These are phyloP conservation scores for Avahi laniger DNA, from an alignment of 2,797 vertebrate genomes.

Conservation along the genomic window DNA sequence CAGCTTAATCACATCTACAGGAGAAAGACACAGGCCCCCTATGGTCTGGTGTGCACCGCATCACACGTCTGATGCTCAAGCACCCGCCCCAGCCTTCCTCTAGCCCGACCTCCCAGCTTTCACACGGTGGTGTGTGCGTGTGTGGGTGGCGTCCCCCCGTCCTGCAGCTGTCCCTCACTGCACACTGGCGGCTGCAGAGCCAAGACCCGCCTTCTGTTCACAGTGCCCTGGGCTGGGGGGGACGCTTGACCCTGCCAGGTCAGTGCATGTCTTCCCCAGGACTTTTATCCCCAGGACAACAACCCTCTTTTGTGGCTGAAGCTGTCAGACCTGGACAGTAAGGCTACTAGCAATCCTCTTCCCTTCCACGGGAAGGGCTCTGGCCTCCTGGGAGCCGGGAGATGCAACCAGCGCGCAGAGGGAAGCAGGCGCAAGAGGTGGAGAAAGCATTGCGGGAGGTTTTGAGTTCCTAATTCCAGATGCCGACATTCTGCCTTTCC, in stretches of 20 bases:
- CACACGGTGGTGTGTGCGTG: fast-evolving
- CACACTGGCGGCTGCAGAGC: too few species aligned
- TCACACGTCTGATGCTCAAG: too few species aligned
- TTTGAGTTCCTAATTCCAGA: too few species aligned
- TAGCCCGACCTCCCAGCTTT: neutral
- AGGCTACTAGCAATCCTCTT: neutral
- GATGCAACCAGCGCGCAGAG: fast-evolving
- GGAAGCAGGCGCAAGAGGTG: neutral
- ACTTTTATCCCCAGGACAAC: too few species aligned
- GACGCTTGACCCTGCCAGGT: fast-evolving
- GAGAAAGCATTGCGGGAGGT: neutral
- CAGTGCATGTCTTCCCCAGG: neutral
- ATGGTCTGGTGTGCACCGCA: fast-evolving
- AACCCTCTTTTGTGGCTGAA: neutral
- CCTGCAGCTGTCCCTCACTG: too few species aligned
- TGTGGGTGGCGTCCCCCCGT: too few species aligned
- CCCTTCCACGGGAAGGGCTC: neutral
- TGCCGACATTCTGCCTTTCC: too few species aligned
- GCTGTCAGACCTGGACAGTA: too few species aligned
- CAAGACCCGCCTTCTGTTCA: too few species aligned
- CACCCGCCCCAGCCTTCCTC: neutral
- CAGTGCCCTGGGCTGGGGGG: neutral
- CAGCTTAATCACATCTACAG: fast-evolving
- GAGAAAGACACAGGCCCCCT: neutral
- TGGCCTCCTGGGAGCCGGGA: neutral